phyloP scores from a whole-genome alignment of 1,140 invertebrate species.

The Lineus longissimus region DNA sequence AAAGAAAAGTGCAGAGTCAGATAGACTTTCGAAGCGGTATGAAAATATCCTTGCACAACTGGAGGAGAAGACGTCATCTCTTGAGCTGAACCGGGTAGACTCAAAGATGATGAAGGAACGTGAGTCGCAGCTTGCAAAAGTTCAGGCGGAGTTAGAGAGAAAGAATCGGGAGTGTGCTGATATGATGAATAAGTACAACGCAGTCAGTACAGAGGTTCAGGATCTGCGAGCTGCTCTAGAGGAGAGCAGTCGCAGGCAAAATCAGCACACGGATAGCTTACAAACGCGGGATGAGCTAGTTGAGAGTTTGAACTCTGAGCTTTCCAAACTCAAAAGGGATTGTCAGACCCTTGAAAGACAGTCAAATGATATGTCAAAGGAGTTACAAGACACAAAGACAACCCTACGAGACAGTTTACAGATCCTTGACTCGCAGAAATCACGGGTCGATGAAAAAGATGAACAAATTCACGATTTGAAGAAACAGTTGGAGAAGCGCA shows the following conservation, averaged over 20 bases:
- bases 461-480: not conserved
- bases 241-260: not conserved
- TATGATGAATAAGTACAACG: constrained; percentile 8
- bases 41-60: not conserved
- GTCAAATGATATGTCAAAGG: not conserved
- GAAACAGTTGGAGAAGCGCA: not conserved
- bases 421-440: constrained; percentile 2
- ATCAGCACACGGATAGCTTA: not conserved
- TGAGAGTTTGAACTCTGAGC: not conserved
- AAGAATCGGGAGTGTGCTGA: not conserved
- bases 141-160: not conserved
- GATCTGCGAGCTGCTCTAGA: not conserved
- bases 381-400: not conserved
- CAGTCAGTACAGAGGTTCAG: not conserved
- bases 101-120: not conserved
- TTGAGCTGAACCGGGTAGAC: too few relatives aligned
- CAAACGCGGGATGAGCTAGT: not conserved
- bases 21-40: not conserved
- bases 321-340: not conserved
- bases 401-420: not conserved
- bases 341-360: not conserved
- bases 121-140: not conserved
- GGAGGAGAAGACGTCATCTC: not conserved
- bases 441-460: not conserved
- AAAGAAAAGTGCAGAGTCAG: not conserved